Evolutionary conservation across 30 jellyfish, hydroid and myxozoan species (phyloP), one percentile per base, ranked within the genome.

Genomic region (Pelagia noctiluca): DNA sequence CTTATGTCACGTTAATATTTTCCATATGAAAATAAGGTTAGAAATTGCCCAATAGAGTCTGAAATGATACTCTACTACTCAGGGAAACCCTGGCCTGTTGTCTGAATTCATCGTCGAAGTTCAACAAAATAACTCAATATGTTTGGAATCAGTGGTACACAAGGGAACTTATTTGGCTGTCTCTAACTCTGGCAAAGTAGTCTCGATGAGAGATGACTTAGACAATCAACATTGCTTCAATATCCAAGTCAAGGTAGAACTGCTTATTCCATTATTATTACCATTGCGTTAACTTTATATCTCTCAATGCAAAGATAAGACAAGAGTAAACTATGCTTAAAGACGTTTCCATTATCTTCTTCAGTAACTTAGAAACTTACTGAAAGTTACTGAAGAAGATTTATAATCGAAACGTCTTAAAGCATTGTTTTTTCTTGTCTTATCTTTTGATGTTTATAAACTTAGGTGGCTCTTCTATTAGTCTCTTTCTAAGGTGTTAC

Each of bases 81-180:
- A 92, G 98, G 98, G 98, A 22, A 92, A 80, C 26, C 96, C 98
- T 35, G 98, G 98, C n/a, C 89, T 92, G 29, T 80, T 92, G 28
- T 76, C 89, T 16, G 98, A 92, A 76, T 92, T 92, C 83, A 69
- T 54, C 76, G 67, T 92, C 24, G 66, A 38, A 23, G 53, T 82
- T 3, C 33, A 36, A 0, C 84, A 72, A 36, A 88, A 82, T 35
- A 62, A 63, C 61, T 19, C 52, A 35, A 23, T 82, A 22, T 47
- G 90, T 0, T 53, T 92, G 32, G 96, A 92, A 63, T 86, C 97
- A 7, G 98, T 92, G n/a, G 96, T 92, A 1, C 92, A 86, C 47
- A 86, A 80, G 57, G 96, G 96, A 5, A 29, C 73, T 0, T 86
- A 42, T 38, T 13, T 92, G 0, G 87, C 82, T 0, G 57, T 94